phyloP scores from a whole-genome alignment of 1,140 invertebrate genomes.

The Camponotus floridanus region DNA sequence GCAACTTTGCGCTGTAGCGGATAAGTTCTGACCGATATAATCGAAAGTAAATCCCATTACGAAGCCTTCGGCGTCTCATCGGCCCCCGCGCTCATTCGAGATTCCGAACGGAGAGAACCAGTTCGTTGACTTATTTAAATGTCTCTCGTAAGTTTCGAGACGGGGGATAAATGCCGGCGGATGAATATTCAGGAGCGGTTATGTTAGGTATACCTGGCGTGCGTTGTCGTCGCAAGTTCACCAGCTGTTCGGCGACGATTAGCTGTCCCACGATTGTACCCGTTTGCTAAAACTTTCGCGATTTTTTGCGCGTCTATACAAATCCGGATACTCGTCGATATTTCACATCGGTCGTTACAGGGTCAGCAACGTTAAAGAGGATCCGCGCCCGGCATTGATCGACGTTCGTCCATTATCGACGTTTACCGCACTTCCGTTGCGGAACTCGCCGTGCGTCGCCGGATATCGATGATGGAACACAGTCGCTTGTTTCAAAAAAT shows the following conservation, averaged over 20 bases:
- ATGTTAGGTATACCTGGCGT: slow-evolving; percentile 29
- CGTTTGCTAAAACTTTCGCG: slow-evolving; percentile 36
- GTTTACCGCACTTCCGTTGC: slow-evolving; percentile 62
- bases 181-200: slow-evolving; percentile 67
- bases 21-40: slow-evolving; percentile 60
- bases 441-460: slow-evolving; percentile 10
- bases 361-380: slow-evolving; percentile 60
- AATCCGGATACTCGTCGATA: slow-evolving; percentile 50
- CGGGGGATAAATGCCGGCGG: slow-evolving; percentile 33
- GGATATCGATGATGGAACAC: slow-evolving; percentile 55
- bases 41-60: slow-evolving; percentile 63
- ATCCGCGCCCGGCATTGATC: slow-evolving; percentile 65
- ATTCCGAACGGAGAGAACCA: slow-evolving; percentile 44
- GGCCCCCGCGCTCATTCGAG: slow-evolving; percentile 46
- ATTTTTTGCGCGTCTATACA: slow-evolving; percentile 56
- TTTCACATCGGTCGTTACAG: slow-evolving; percentile 55
- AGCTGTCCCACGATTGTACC: slow-evolving; percentile 13
- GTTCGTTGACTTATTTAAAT: slow-evolving; percentile 68
- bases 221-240: slow-evolving; percentile 51
- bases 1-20: slow-evolving; percentile 17
- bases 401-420: slow-evolving; percentile 68
- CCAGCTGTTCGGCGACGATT: slow-evolving; percentile 20
- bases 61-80: slow-evolving; percentile 44
- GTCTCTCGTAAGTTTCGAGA: slow-evolving; percentile 59
- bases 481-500: slow-evolving; percentile 52